Conservation (phyloP, 2,797 vertebrate genomes). For the Dryobates pubescens region DNA sequence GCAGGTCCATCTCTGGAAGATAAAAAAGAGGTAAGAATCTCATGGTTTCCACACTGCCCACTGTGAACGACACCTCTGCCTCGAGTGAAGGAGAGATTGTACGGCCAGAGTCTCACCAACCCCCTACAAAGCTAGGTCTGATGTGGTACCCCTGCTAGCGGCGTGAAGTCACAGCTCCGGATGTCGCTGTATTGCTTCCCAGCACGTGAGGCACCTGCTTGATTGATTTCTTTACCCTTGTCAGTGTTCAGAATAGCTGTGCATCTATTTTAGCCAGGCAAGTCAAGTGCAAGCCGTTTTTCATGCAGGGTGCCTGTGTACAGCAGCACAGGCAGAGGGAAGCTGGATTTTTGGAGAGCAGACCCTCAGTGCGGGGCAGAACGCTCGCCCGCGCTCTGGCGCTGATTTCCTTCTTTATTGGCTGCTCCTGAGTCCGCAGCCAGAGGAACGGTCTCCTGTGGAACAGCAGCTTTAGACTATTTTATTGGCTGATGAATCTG, state of each 20-base stretch:
- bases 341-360: not conserved
- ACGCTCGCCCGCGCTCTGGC: not conserved
- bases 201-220: not conserved
- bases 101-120: not conserved
- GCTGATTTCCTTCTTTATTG: constrained; percentile 58
- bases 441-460: constrained; percentile 59
- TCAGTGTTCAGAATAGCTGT: not conserved
- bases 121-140: not conserved
- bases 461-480: constrained; percentile 67
- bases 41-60: not conserved
- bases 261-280: constrained; percentile 17
- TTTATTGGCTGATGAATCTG: constrained; percentile 76
- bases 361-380: not conserved
- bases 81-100: fast-evolving
- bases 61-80: not conserved
- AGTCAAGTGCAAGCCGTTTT: constrained; percentile 13
- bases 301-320: not conserved
- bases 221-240: constrained; percentile 33
- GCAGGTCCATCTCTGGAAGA: not conserved
- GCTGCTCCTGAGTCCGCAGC: constrained; percentile 63
- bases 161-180: not conserved
- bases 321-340: not conserved
- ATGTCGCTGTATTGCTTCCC: not conserved
- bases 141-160: not conserved
- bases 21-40: not conserved